Percentiles rank a stretch among this genome's conserved stretches.
phyloP scores from a whole-genome alignment of 2,797 vertebrate genomes.

The Tokudaia muenninki region DNA sequence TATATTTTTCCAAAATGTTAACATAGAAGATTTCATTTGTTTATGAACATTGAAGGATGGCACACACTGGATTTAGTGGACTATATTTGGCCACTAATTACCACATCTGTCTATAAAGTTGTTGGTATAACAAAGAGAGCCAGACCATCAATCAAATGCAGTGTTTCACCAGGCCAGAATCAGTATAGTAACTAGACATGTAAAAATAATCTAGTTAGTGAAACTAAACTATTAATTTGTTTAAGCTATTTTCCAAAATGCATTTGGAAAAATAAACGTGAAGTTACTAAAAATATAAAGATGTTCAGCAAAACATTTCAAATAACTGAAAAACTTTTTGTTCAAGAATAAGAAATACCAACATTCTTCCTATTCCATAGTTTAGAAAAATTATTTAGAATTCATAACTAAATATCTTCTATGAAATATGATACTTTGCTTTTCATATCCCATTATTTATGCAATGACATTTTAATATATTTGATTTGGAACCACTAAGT shows the following conservation, averaged over 20 bases:
- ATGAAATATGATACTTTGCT: background rate
- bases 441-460: background rate
- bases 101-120: background rate
- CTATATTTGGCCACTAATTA: background rate
- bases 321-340: background rate
- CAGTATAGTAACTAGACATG: background rate
- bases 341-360: background rate
- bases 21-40: background rate
- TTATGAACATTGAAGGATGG: background rate
- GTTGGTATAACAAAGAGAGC: background rate
- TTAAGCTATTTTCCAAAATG: background rate
- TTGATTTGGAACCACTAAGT: conserved; percentile 22
- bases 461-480: conserved; percentile 36
- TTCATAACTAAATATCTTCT: background rate
- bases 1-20: background rate
- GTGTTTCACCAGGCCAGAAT: background rate
- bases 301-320: background rate
- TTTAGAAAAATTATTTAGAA: conserved; percentile 38
- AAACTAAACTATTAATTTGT: background rate
- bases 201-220: background rate
- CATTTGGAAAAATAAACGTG: background rate
- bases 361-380: background rate
- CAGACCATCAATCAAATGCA: background rate
- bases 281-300: background rate
- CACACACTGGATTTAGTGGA: background rate